A percentile compares a stretch with the other conserved stretches of the same genome.
These are phyloP conservation scores for Carterocephalus palaemon DNA, from an alignment of 2,888 invertebrate species.

Conservation along the genomic window DNA sequence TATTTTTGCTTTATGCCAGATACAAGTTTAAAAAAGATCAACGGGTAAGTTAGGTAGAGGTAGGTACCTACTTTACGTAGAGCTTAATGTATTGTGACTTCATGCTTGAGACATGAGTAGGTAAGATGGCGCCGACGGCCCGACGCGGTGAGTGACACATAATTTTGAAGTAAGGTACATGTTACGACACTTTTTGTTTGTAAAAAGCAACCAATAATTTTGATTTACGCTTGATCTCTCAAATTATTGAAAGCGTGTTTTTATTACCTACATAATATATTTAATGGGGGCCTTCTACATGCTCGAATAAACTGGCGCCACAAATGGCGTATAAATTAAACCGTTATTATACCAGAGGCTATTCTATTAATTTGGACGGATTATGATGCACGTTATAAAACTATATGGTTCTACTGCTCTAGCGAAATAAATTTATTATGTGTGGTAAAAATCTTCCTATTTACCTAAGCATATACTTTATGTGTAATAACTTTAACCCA, in stretches of 20 bases:
- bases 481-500: no score
- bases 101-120: no score
- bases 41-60: no score
- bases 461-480: not conserved
- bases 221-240: conserved; percentile 13
- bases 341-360: conserved; percentile 12
- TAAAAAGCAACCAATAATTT: conserved; percentile 6
- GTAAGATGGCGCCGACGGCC: conserved; percentile 27
- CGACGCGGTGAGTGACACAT: conserved; percentile 11
- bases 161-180: conserved; percentile 4
- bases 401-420: conserved; percentile 6
- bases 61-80: no score
- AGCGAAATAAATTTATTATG: conserved; percentile 7
- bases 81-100: no score
- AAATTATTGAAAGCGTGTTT: conserved; percentile 12
- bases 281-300: conserved; percentile 4
- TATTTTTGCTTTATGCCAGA: no score
- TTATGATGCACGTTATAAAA: conserved; percentile 18
- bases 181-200: conserved; percentile 9
- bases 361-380: conserved; percentile 10
- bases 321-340: conserved; percentile 9
- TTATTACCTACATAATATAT: conserved; percentile 11
- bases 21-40: no score
- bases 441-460: no score
- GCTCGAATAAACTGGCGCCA: conserved; percentile 12